Percentiles rank a stretch among this genome's conserved stretches.
Conservation (phyloP, 2,113 vertebrate species). For the Oreochromis tanganicae region DNA sequence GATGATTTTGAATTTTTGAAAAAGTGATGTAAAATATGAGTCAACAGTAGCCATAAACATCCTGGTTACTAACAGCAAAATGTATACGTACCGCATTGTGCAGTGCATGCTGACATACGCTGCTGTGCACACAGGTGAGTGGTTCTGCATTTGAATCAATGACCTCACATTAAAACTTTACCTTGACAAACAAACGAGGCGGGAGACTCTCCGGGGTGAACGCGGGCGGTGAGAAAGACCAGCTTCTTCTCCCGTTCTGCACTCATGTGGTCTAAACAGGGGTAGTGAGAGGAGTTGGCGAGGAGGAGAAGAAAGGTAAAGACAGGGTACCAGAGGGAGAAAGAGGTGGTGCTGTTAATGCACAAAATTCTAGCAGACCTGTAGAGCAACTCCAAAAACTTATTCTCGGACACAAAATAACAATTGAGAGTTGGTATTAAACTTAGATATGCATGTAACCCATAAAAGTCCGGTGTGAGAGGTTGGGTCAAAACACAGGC, state of each 20-base stretch:
- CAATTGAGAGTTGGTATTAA: background rate
- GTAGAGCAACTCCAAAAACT: background rate
- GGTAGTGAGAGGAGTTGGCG: background rate
- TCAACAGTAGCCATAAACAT: background rate
- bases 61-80: background rate
- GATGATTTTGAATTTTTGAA: background rate
- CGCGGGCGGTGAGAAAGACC: slow-evolving; percentile 91
- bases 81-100: background rate
- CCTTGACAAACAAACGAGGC: slow-evolving; percentile 98
- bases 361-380: background rate
- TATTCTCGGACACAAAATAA: background rate
- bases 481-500: background rate
- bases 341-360: background rate
- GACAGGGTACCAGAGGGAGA: background rate
- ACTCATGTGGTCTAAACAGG: slow-evolving; percentile 76
- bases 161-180: slow-evolving; percentile 62
- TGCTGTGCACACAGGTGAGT: background rate
- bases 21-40: background rate
- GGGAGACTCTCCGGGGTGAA: slow-evolving; percentile 95
- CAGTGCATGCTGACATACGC: background rate
- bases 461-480: background rate
- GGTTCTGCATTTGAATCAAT: background rate
- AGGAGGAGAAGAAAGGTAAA: background rate
- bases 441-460: background rate
- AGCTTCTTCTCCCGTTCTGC: slow-evolving; percentile 85